These are phyloP conservation scores for Osmoderma eremita DNA, from an alignment of 2,888 invertebrate species.

Conservation along the genomic window DNA sequence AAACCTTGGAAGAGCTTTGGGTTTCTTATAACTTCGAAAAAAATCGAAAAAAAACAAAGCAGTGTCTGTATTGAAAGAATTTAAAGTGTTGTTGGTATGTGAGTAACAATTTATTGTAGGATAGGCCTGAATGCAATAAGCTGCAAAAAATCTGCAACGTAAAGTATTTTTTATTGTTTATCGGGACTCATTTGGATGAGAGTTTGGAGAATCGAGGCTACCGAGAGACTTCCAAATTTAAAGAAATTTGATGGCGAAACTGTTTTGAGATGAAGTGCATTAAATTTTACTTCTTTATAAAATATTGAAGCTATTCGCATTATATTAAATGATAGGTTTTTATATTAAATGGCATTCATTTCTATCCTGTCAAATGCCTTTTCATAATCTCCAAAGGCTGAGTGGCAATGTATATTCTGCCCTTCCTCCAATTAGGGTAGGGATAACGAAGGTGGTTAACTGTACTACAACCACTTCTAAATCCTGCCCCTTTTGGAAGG, in stretches of 20 bases:
- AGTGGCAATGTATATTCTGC: no score
- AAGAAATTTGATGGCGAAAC: constrained; percentile 86
- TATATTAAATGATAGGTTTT: no score
- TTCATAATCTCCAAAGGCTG: no score
- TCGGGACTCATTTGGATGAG: constrained; percentile 81
- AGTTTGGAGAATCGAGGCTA: constrained; percentile 78
- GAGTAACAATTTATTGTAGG: constrained; percentile 86
- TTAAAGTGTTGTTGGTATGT: constrained; percentile 86
- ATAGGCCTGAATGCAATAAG: constrained; percentile 89
- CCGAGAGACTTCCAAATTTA: constrained; percentile 76
- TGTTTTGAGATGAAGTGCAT: constrained; percentile 71
- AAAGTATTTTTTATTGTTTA: constrained; percentile 83
- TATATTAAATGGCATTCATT: no score
- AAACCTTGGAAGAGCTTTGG: constrained; percentile 92
- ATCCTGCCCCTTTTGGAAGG: no score
- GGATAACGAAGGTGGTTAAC: no score
- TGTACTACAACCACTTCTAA: no score
- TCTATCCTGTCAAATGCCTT: no score
- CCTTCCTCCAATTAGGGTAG: no score
- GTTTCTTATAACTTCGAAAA: constrained; percentile 93
- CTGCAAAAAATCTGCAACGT: constrained; percentile 77
- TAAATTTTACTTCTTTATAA: no score
- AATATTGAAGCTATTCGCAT: no score
- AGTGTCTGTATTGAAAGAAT: constrained; percentile 79
- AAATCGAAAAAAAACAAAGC: constrained; percentile 94